Conservation (phyloP, 2,888 invertebrate species). For the Eupithecia exiguata region DNA sequence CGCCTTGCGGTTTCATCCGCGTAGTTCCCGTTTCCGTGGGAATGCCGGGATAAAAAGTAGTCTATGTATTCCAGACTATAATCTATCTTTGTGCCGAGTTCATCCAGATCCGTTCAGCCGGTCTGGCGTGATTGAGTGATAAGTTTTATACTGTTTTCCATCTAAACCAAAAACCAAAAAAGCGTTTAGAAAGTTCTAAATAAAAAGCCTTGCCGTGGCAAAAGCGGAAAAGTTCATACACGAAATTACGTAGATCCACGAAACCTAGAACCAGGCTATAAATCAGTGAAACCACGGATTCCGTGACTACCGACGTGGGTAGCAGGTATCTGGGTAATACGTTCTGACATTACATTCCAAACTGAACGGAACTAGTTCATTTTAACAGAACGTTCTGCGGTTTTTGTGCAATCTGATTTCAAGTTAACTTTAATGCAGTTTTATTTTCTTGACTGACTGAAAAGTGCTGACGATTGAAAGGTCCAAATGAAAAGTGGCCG, state of each 20-base stretch:
- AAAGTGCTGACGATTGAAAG: neutral
- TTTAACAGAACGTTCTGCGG: conserved; percentile 8
- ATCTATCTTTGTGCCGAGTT: no score
- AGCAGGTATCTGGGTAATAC: neutral
- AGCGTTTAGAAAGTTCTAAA: neutral
- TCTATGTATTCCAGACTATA: no score
- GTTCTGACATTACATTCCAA: neutral
- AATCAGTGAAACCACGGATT: conserved; percentile 44
- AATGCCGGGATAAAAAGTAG: no score
- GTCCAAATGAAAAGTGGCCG: neutral
- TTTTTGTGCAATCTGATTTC: conserved; percentile 8
- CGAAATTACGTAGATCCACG: conserved; percentile 45
- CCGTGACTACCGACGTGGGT: conserved; percentile 33
- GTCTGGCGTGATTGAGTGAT: no score
- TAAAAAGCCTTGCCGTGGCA: neutral
- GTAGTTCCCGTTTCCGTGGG: no score
- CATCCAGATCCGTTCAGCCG: no score
- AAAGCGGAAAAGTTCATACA: conserved; percentile 6
- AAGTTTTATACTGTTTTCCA: no score
- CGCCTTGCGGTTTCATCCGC: no score
- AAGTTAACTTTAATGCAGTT: neutral
- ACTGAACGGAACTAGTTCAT: conserved; percentile 5
- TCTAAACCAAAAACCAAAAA: neutral
- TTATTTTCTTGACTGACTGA: neutral
- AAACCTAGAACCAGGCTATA: conserved; percentile 40